These are phyloP conservation scores for Tachuris rubrigastra DNA, from an alignment of 2,113 vertebrate genomes.

Conservation along the genomic window DNA sequence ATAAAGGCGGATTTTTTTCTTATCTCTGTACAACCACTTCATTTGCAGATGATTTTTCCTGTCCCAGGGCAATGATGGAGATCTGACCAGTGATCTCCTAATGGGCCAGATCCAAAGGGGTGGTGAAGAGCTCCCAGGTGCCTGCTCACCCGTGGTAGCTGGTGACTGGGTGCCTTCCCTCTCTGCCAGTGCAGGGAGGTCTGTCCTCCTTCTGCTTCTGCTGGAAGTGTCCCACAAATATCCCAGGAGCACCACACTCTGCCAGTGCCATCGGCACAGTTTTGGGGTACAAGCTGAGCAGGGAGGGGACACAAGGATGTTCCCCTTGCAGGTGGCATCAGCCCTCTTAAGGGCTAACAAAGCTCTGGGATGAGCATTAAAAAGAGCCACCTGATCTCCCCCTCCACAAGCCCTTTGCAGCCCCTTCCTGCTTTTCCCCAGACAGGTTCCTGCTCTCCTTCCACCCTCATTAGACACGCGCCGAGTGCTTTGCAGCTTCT, in stretches of 20 bases:
- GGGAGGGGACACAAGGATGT: rapidly evolving
- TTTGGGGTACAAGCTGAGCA: neutral
- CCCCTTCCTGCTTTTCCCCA: neutral
- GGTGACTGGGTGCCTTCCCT: neutral
- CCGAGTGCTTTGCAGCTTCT: neutral
- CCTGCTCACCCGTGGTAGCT: rapidly evolving
- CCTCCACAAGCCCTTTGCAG: neutral
- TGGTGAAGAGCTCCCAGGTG: rapidly evolving
- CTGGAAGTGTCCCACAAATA: neutral
- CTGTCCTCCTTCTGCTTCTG: neutral
- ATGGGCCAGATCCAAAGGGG: rapidly evolving
- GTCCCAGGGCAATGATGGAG: neutral
- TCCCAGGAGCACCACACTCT: rapidly evolving
- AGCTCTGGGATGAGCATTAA: neutral
- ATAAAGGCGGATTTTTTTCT: neutral
- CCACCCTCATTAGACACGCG: neutral
- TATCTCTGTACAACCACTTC: neutral
- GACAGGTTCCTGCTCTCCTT: neutral
- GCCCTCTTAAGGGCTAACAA: neutral
- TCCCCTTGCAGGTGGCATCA: too few species aligned
- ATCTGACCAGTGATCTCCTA: neutral
- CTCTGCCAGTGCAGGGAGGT: rapidly evolving
- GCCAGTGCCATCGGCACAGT: rapidly evolving
- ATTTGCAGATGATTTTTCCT: neutral
- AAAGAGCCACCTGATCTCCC: neutral